Percentiles rank a stretch among this genome's conserved stretches.
Evolutionary conservation across 2,888 invertebrate genomes (phyloP).

Genomic region (Nymphalis urticae): DNA sequence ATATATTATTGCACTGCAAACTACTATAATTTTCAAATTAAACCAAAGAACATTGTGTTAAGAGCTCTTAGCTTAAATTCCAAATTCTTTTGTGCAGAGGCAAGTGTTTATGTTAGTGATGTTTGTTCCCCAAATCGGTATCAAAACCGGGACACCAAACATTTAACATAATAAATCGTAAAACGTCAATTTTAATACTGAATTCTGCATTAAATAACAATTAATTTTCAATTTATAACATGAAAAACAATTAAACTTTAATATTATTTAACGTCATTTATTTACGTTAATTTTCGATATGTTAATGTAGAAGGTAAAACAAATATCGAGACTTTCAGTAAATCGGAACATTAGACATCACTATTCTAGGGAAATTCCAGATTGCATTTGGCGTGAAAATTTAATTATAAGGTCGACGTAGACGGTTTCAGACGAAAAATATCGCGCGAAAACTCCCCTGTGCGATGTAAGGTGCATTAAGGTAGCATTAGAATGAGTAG

Average conservation of each 20-base stretch:
- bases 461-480: slow-evolving; percentile 39
- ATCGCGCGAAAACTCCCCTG: slow-evolving; percentile 37
- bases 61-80: slow-evolving; percentile 14
- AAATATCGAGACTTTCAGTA: slow-evolving; percentile 1
- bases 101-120: slow-evolving; percentile 12
- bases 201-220: too few relatives aligned
- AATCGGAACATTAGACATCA: slow-evolving; percentile 5
- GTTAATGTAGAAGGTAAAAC: neutral
- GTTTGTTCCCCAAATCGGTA: neutral
- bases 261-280: too few relatives aligned
- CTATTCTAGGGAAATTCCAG: slow-evolving; percentile 37
- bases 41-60: slow-evolving; percentile 16
- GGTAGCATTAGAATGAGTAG: slow-evolving; percentile 39
- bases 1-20: neutral
- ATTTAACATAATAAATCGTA: too few relatives aligned
- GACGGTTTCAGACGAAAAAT: slow-evolving; percentile 36
- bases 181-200: too few relatives aligned
- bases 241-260: too few relatives aligned
- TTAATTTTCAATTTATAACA: too few relatives aligned
- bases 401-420: slow-evolving; percentile 56
- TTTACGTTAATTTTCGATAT: neutral
- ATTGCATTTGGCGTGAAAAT: slow-evolving; percentile 57
- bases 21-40: slow-evolving; percentile 9
- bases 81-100: slow-evolving; percentile 18
- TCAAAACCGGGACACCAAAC: neutral